Conservation (phyloP, 1,140 invertebrate genomes). For the Hylyphantes graminicola region DNA sequence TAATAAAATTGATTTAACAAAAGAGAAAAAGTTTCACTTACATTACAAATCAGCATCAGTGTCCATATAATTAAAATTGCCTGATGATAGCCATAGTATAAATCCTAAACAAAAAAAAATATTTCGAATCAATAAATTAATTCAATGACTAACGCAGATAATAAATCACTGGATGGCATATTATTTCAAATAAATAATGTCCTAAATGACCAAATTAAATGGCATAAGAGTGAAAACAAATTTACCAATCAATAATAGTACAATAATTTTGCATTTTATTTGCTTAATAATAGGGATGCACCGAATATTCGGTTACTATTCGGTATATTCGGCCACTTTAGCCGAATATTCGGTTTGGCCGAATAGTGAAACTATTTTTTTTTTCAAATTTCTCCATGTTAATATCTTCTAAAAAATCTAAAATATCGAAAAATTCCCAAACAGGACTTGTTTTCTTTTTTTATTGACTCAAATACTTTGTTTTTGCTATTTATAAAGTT, state of each 20-base stretch:
- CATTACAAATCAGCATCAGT: conserved; percentile 76
- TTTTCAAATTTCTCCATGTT: too few relatives aligned
- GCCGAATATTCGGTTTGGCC: too few relatives aligned
- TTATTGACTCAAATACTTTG: too few relatives aligned
- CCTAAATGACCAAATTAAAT: neutral
- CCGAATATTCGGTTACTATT: too few relatives aligned
- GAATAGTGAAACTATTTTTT: too few relatives aligned
- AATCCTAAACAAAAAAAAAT: conserved; percentile 71
- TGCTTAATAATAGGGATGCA: too few relatives aligned
- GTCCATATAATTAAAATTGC: conserved; percentile 85
- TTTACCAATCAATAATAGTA: neutral
- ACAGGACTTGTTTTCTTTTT: too few relatives aligned
- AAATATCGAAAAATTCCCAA: too few relatives aligned
- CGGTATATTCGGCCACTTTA: too few relatives aligned
- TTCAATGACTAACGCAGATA: neutral
- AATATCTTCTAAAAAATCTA: too few relatives aligned
- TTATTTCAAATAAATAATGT: neutral
- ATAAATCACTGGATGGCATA: neutral
- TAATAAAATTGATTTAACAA: neutral
- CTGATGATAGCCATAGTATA: conserved; percentile 91
- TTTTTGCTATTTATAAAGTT: too few relatives aligned
- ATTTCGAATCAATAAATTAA: neutral
- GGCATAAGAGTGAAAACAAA: neutral
- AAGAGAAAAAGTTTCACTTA: conserved; percentile 52
- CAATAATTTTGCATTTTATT: neutral